Base-by-base conservation (phyloP, 92 coral and sea anemone species). In the Heteractis magnifica region DNA sequence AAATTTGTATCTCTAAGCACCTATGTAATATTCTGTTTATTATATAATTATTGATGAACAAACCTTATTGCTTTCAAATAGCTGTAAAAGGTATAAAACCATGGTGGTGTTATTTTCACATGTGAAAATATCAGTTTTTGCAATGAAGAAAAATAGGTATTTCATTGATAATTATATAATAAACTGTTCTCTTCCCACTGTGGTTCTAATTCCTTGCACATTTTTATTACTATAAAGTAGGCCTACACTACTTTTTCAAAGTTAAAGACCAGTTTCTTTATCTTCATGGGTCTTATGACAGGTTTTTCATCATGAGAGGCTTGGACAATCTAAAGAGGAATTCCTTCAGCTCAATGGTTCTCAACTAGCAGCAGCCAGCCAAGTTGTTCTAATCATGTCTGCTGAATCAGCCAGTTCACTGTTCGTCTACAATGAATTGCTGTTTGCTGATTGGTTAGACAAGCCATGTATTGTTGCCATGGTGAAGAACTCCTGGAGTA, bases 381-480 rank as follows among this genome's bases (percentile, higher is more conserved):
- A 85, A 60, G 91, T 92, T 72, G 85, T 95, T 65, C 55, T 95
- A 59, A 78, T 95, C 75, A 82, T 95, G 83, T 86, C 94, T 44
- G 72, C 87, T 53, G 90, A 93, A 76, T 89, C 94, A 80, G 90
- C 97, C 41, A 86, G 84, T 15, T 95, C 98, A 58, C 81, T 94
- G 77, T 94, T 95, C 44, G 91, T 95, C 64, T 93, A 94, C 86
- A 94, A 89, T 79, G 98, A 93, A 77, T 65, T 92, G n/a, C 59
- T 88, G 52, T 87, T 95, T 65, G 96, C 94, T 53, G 90, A 89
- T 65, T 95, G 98, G 98, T 75, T 95, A 14, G 94, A 87, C 16
- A 95, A 90, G 79, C 89, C 94, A 53, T 59, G 92, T 34, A 76
- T 94, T 10, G 90, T 89, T 68, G 91, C 89, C 72, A 91, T 95